These are phyloP conservation scores for Drosophila longiperda DNA, from an alignment of 2,888 invertebrate genomes.

Conservation along the genomic window DNA sequence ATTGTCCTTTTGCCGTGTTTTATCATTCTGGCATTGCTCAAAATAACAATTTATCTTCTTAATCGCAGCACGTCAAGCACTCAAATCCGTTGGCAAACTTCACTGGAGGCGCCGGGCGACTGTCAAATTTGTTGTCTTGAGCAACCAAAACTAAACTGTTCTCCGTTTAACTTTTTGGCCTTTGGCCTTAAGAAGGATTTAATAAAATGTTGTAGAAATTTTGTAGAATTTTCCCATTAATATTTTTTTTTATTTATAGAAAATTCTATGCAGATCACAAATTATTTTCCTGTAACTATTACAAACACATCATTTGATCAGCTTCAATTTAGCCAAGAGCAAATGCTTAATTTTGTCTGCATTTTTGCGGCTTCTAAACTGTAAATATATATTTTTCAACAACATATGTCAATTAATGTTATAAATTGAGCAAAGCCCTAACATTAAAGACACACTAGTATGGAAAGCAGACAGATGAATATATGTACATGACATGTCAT, in stretches of 20 bases:
- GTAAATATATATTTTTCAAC: background rate
- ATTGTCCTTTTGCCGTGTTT: slow-evolving; percentile 27
- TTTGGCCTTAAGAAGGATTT: background rate
- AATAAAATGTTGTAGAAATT: background rate
- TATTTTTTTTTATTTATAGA: background rate
- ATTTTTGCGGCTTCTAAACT: background rate
- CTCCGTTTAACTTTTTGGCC: background rate
- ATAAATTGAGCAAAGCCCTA: background rate
- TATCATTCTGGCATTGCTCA: slow-evolving; percentile 63
- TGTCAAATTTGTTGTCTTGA: slow-evolving; percentile 67
- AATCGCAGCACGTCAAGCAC: slow-evolving; percentile 63
- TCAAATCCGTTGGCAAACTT: slow-evolving; percentile 7
- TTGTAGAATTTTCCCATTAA: background rate
- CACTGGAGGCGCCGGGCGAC: slow-evolving; percentile 24
- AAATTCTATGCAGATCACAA: background rate
- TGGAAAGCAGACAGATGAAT: background rate
- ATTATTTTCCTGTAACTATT: background rate
- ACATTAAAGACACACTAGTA: background rate
- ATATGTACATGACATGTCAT: background rate
- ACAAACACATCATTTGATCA: background rate
- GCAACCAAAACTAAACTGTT: background rate
- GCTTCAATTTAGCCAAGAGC: background rate
- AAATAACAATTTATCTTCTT: slow-evolving; percentile 78
- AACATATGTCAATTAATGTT: background rate
- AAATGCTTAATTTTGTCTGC: background rate